Base-by-base conservation (phyloP, 2,888 invertebrate genomes). In the Pseudococcus viburni region DNA sequence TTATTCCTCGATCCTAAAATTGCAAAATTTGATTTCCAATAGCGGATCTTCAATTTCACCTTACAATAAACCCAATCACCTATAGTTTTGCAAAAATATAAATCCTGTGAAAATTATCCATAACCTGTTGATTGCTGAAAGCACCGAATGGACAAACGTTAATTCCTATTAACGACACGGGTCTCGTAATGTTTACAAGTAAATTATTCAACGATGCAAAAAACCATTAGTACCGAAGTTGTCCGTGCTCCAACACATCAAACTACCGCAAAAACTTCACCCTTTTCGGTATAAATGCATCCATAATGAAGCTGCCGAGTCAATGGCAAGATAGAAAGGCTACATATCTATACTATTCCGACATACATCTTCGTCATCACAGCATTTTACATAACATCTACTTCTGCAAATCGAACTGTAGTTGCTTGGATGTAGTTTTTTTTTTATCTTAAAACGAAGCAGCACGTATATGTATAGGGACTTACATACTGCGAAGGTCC, bases 191-290 rank as follows among this genome's bases (percentile, higher is more conserved):
- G 73, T 73, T 73, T 73, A 73, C 73, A 73, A 73, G 80, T 46
- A 22, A 83, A 83, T 83, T 42, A 83, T 46, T 83, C 80, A 83
- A 19, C 42, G 80, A 19, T 83, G 80, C 80, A 83, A 83, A 83
- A 83, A 83, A 42, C 80, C 73, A 73, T 33, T 73, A 46, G 19
- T 83, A 83, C 46, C 80, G 19, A 83, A 83, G 80, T 83, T 83
- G 80, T 83, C 80, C 80, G 80, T 46, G 80, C 46, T 83, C 42
- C 85, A 89, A 88, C 89, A 77, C 84, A 88, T 89, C 88, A 89
- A 89, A 89, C 88, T 84, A 88, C 88, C 84, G 84, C 88, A 88
- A 89, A 85, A 89, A 89, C 89, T 85, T 88, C 85, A 89, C 89
- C 89, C 89, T 89, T 89, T 89, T 84, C 83, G 59, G 85, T 80